These are phyloP conservation scores for Xenus cinereus DNA, from an alignment of 2,113 vertebrate species.

Conservation along the genomic window DNA sequence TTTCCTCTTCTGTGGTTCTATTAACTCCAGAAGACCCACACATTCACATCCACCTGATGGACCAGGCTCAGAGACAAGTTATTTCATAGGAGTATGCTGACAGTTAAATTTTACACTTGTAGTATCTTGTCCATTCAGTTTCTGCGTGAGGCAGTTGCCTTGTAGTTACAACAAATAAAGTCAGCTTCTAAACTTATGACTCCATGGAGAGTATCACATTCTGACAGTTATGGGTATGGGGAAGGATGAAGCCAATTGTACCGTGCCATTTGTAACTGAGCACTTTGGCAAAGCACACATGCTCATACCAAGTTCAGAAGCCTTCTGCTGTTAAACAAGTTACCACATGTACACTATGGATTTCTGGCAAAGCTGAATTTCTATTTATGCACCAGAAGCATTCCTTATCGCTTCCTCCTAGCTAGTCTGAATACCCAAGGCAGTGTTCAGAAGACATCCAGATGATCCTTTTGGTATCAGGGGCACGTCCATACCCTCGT, in stretches of 20 bases:
- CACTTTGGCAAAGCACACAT: neutral
- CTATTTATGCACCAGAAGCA: neutral
- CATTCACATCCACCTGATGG: neutral
- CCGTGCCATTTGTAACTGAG: neutral
- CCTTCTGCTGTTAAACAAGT: neutral
- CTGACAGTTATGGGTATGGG: neutral
- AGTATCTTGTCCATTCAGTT: neutral
- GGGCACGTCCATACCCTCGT: neutral
- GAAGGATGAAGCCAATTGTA: neutral
- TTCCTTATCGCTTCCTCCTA: neutral
- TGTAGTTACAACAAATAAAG: neutral
- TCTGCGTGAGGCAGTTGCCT: neutral
- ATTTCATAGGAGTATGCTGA: neutral
- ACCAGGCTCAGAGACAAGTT: neutral
- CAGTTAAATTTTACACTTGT: neutral
- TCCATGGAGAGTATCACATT: neutral
- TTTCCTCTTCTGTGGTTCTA: neutral
- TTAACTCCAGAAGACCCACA: neutral
- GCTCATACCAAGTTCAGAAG: neutral
- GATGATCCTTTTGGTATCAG: neutral
- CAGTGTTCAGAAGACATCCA: neutral
- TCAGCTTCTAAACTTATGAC: neutral
- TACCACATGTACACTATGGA: fast-evolving
- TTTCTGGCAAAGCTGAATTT: neutral
- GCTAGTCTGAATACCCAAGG: neutral